Base-by-base conservation (phyloP, 2,113 vertebrate species). In the Lethenteron camtschaticum region DNA sequence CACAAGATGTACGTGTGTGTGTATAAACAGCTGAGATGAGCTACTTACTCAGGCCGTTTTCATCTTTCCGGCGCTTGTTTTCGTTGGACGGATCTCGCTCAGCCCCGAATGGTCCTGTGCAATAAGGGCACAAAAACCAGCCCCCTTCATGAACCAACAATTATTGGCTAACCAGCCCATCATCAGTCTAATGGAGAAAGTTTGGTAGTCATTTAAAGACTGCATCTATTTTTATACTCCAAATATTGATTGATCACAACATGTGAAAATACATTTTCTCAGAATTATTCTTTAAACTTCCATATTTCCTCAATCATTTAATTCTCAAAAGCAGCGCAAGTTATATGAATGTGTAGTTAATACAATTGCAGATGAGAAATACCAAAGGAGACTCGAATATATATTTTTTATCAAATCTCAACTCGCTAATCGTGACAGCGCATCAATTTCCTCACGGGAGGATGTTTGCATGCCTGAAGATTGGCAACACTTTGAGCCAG, bases 51-150 rank as follows among this genome's bases (percentile, higher is more conserved):
- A 84, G 87, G 82, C 86, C 85, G 69, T 92, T 90, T 77, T 85
- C 85, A 73, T 92, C 84, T 80, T 90, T 89, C 77, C 85, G 83
- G 16, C 85, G 81, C 75, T 96, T 90, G 73, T 82, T 81, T 78
- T 88, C 84, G 73, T 82, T 83, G 18, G 81, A 81, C 73, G 80
- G 79, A 78, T 95, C 89, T 1, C 82, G 83, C 71, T 95, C 89
- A 69, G 76, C 85, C 74, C 87, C 88, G 82, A 87, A 79, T 85
- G 85, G 82, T 88, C 86, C 89, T 87, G 76, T 73, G 74, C 70
- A 72, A 56, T 68, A 68, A 72, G 57, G 57, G 57, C 14, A 57
- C 11, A 20, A 57, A 13, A 12, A 12, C 56, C 56, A 41, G 41
- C 41, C 41, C 41, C 41, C 41, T 41, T 68, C 24, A 55, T 56